These are phyloP conservation scores for Macroramphosus scolopax DNA, from an alignment of 2,797 vertebrate genomes.

Conservation along the genomic window DNA sequence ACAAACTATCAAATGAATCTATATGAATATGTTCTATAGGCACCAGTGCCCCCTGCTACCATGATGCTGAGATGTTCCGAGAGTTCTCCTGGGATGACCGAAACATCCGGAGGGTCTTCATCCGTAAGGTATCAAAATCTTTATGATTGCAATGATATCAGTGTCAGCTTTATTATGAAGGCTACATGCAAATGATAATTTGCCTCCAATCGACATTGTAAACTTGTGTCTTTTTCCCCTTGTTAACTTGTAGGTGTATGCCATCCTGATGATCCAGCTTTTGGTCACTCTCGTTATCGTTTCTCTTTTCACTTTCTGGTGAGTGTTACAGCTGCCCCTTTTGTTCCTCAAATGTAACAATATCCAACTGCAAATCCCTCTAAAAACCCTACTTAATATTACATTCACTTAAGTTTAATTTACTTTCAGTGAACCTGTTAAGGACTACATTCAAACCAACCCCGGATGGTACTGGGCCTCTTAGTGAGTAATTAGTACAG, in stretches of 20 bases:
- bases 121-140: slow-evolving; percentile 85
- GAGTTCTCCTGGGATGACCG: slow-evolving; percentile 89
- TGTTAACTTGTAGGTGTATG: slow-evolving; percentile 81
- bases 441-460: slow-evolving; percentile 86
- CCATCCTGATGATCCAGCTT: slow-evolving; percentile 88
- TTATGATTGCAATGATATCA: not conserved
- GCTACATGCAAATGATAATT: not conserved
- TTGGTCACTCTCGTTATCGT: slow-evolving; percentile 86
- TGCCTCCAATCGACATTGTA: not conserved
- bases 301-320: slow-evolving; percentile 93
- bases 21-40: slow-evolving; percentile 35
- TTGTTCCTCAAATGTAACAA: too few species aligned
- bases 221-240: not conserved
- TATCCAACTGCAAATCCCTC: too few species aligned
- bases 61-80: slow-evolving; percentile 85
- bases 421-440: slow-evolving; percentile 83
- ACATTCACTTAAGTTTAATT: not conserved
- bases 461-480: slow-evolving; percentile 96
- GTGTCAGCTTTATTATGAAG: not conserved
- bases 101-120: slow-evolving; percentile 86
- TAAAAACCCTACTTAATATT: too few species aligned
- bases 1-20: not conserved
- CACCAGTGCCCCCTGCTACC: slow-evolving; percentile 80
- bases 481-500: slow-evolving; percentile 83
- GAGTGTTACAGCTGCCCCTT: slow-evolving; percentile 53